Evolutionary conservation across 2,113 vertebrate species (phyloP), one percentile per base, ranked within the genome.

Genomic region (Rynchops niger): DNA sequence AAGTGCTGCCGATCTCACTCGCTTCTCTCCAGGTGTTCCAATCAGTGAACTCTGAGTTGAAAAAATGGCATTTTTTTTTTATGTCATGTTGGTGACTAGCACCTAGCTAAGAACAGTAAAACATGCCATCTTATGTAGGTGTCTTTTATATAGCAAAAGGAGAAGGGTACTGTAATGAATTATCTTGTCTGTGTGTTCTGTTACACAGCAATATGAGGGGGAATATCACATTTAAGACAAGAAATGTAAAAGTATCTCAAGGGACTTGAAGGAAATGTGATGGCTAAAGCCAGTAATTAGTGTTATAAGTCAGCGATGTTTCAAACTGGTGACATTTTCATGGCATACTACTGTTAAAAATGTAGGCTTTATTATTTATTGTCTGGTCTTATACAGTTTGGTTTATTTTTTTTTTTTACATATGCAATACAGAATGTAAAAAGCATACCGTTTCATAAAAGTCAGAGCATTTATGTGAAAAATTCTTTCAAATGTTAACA

Each of bases 391-490:
- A 7, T 13, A 5, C 30, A n/a, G 29, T 47, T 55, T 50, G 26
- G 16, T 71, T 88, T 49, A 12, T 77, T 21, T 47, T 81, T 20
- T 45, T 10, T 82, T 91, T 8, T 5, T 27, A 3, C 50, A 42
- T 58, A 5, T 59, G n/a, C 36, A 38, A 6, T 32, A 7, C 9
- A 40, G 5, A 11, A 12, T 38, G 16, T 32, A 16, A 58, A 73
- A 79, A 76, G 32, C 15, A 1, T 9, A 36, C 6, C 15, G 11
- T 40, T 56, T 50, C 50, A 30, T 26, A 71, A 53, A 59, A 76
- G 36, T 29, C 25, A 0, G 4, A 18, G 29, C 25, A 7, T n/a
- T 82, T 63, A 2, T 53, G 1, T 22, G 29, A n/a, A 43, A 36
- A 79, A 20, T 27, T 25, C 15, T 55, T 22, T 19, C 20, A 18